Evolutionary conservation across 2,888 invertebrate genomes (phyloP).

Genomic region (Griposia aprilina): DNA sequence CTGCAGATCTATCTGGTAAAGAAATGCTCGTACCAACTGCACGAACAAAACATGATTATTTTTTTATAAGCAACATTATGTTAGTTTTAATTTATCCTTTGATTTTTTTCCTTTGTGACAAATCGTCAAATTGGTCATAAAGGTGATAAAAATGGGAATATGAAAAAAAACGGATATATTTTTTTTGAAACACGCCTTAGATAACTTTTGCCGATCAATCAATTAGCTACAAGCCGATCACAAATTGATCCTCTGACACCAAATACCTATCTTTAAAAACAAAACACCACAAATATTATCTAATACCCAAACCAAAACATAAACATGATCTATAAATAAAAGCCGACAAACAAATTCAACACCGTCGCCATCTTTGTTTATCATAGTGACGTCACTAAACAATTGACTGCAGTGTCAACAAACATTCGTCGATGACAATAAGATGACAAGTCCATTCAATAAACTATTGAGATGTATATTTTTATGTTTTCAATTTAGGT

Average conservation of each 20-base stretch:
- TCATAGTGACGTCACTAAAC: slow-evolving; percentile 39
- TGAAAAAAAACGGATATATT: neutral
- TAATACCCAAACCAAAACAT: slow-evolving; percentile 43
- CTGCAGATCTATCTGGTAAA: no score
- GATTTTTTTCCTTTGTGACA: neutral
- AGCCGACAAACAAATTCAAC: slow-evolving; percentile 40
- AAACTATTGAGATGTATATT: slow-evolving; percentile 30
- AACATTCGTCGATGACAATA: slow-evolving; percentile 40
- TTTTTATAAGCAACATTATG: neutral
- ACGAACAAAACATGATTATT: neutral
- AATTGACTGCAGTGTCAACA: slow-evolving; percentile 47
- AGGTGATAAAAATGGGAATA: neutral
- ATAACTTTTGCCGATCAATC: neutral
- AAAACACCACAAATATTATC: slow-evolving; percentile 26
- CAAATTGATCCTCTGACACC: neutral
- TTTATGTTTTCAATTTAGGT: slow-evolving; percentile 22
- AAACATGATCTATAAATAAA: slow-evolving; percentile 29
- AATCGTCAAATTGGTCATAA: no score
- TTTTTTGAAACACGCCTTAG: no score
- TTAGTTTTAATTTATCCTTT: neutral
- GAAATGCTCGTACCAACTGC: no score
- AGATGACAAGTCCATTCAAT: slow-evolving; percentile 37
- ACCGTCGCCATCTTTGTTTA: slow-evolving; percentile 48
- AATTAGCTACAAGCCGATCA: neutral
- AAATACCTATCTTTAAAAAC: slow-evolving; percentile 2